Conservation (phyloP, 2,113 vertebrate genomes). For the Stegastes partitus region DNA sequence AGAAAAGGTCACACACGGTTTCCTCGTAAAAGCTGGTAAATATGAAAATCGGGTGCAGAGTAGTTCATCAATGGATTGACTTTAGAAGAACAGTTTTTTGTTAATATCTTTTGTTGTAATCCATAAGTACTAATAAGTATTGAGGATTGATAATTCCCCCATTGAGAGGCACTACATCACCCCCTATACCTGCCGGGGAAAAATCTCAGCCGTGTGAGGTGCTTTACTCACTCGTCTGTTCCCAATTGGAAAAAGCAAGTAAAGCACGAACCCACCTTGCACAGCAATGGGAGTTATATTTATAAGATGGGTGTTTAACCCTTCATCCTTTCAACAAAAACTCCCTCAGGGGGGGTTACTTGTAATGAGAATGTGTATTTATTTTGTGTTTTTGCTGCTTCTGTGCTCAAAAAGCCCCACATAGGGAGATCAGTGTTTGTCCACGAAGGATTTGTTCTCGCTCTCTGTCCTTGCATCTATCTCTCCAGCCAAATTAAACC, state of each 20-base stretch:
- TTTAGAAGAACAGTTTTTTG: too few relatives aligned
- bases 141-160: neutral
- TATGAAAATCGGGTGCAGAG: neutral
- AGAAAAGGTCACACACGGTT: neutral
- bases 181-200: neutral
- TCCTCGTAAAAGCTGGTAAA: neutral
- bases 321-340: neutral
- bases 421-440: neutral
- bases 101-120: too few relatives aligned
- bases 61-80: too few relatives aligned
- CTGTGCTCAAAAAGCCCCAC: neutral
- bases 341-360: neutral
- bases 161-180: neutral
- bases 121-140: too few relatives aligned
- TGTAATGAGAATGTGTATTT: slow-evolving; percentile 6
- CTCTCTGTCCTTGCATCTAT: neutral
- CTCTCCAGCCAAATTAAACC: neutral
- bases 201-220: neutral
- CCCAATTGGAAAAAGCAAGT: slow-evolving; percentile 2
- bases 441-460: neutral
- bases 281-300: neutral
- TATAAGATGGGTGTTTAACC: slow-evolving; percentile 4
- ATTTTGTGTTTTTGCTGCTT: neutral
- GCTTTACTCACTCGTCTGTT: neutral
- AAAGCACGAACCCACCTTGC: neutral